phyloP scores from a whole-genome alignment of 2,113 vertebrate genomes.

The Archilochus colubris region DNA sequence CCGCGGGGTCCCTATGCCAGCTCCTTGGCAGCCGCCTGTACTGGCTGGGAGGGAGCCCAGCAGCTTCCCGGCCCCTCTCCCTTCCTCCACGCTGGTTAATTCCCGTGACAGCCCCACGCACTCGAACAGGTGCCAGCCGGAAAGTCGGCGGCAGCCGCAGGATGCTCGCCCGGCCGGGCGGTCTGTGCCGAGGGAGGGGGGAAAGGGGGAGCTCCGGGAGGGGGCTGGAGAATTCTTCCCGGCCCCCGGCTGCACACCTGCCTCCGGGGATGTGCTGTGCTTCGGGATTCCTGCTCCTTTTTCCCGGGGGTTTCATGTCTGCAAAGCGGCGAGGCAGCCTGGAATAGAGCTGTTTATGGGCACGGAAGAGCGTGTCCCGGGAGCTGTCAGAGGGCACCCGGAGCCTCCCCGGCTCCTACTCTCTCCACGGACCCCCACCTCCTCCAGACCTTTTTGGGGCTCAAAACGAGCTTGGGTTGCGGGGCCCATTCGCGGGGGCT shows the following conservation, averaged over 20 bases:
- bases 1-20: background rate
- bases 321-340: background rate
- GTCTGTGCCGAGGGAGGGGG: too few species aligned
- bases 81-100: background rate
- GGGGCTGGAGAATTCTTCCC: background rate
- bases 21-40: background rate
- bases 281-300: background rate
- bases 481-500: background rate
- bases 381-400: background rate
- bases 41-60: background rate
- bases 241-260: background rate
- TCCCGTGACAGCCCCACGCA: background rate
- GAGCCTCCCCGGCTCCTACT: background rate
- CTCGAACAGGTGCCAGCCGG: background rate
- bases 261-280: background rate
- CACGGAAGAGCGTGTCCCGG: background rate
- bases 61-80: background rate
- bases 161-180: background rate
- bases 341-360: fast-evolving
- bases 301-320: too few species aligned
- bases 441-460: background rate
- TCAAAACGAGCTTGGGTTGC: background rate
- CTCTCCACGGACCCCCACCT: fast-evolving
- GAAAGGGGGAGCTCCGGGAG: too few species aligned
- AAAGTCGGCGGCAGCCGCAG: background rate